Evolutionary conservation across 2,888 invertebrate species (phyloP).

Genomic region (Magallana nippona): DNA sequence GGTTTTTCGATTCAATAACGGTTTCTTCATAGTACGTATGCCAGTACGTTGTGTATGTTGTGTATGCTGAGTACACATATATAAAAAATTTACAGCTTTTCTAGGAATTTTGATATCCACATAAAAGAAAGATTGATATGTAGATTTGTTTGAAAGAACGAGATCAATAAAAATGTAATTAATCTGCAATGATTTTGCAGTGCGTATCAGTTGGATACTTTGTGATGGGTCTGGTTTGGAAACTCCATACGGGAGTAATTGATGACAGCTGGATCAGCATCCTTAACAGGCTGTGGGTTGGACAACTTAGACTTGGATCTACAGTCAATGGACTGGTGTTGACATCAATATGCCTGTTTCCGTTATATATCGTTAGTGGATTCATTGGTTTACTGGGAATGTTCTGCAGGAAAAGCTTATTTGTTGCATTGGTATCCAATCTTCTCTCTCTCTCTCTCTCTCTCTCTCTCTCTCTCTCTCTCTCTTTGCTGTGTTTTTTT

Average conservation of each 20-base stretch:
- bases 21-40: too few relatives aligned
- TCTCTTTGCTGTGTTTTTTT: too few relatives aligned
- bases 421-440: background rate
- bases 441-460: too few relatives aligned
- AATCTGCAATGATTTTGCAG: background rate
- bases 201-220: background rate
- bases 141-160: too few relatives aligned
- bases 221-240: slow-evolving; percentile 23
- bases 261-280: background rate
- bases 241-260: background rate
- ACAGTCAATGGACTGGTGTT: slow-evolving; percentile 17
- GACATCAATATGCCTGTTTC: background rate
- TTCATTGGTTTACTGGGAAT: background rate
- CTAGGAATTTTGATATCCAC: too few relatives aligned
- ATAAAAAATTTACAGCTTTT: too few relatives aligned
- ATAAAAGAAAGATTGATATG: too few relatives aligned
- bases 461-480: too few relatives aligned
- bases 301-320: background rate
- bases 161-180: too few relatives aligned
- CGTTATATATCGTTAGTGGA: slow-evolving; percentile 15
- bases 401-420: slow-evolving; percentile 2
- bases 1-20: too few relatives aligned
- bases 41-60: too few relatives aligned
- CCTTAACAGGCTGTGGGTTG: slow-evolving; percentile 28
- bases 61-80: too few relatives aligned